Percentiles rank a stretch among this genome's conserved stretches.
Evolutionary conservation across 2,797 vertebrate genomes (phyloP).

Genomic region (Mastacembelus armatus): DNA sequence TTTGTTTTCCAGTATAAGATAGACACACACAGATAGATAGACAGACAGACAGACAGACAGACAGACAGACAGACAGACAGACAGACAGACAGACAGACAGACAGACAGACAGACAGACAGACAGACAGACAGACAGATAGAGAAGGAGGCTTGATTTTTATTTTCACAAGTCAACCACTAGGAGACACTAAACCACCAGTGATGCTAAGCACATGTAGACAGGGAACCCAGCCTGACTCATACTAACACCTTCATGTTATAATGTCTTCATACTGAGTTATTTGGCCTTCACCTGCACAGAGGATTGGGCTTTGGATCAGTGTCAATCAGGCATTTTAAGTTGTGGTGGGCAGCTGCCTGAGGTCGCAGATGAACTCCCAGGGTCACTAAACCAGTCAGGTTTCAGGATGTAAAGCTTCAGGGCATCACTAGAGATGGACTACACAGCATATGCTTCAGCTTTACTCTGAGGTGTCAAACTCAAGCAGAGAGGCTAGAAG

Average conservation of each 20-base stretch:
- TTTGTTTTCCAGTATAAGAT: too few species aligned
- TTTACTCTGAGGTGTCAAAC: neutral
- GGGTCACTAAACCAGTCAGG: conserved; percentile 5
- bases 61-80: conserved; percentile 24
- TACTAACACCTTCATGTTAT: neutral
- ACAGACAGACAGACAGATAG: conserved; percentile 6
- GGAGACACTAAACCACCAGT: conserved; percentile 26
- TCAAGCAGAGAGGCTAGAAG: neutral
- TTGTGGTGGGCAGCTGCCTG: neutral
- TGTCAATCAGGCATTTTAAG: too few species aligned
- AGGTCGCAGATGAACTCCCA: neutral
- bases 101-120: conserved; percentile 24
- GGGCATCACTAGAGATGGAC: neutral
- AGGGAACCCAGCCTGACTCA: neutral
- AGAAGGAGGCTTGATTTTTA: neutral
- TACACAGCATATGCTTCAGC: neutral
- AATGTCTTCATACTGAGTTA: neutral
- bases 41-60: conserved; percentile 7
- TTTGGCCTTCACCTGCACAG: neutral
- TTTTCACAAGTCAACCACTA: conserved; percentile 29
- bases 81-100: conserved; percentile 10
- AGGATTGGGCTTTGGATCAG: too few species aligned
- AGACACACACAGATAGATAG: too few species aligned
- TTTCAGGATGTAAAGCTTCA: neutral
- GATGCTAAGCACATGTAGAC: neutral